Base-by-base conservation (phyloP, 2,888 invertebrate species). In the Microdon myrmicae region DNA sequence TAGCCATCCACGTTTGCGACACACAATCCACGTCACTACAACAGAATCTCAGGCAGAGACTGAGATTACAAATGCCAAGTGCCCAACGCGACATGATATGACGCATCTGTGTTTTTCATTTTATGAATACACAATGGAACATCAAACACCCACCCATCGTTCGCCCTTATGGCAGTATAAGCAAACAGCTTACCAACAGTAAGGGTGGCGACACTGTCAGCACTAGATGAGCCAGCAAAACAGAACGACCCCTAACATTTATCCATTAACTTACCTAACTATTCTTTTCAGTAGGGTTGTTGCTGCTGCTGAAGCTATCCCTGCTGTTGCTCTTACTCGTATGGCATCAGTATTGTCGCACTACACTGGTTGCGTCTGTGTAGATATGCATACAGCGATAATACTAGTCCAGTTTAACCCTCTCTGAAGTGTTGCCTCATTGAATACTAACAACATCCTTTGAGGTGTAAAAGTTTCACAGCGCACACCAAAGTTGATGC, bases 401-500 rank as follows among this genome's bases (percentile, higher is more conserved):
- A 61, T 61, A 56, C 49, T 45, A 9, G 39, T 20, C 35, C 23
- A 45, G 19, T 37, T 39, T 35, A 29, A 32, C 61, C 49, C 43
- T n/a, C 23, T 56, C 45, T 31, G 19, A 16, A 56, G 56, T 43
- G 19, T 35, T 41, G 31, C 39, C 17, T 25, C 23, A 26, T 14
- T 28, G 9, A 32, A n/a, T 8, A 47, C 39, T 19, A 39, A 41
- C 34, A 32, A 29, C 44, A 43, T 28, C 22, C 43, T 25, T 41
- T 35, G 22, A 28, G 22, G 51, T 47, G 31, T 39, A 44, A 56
- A 61, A 61, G 56, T 64, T 58, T 51, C 64, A 64, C 64, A 64
- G 43, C 56, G 51, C 55, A 56, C 49, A 64, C 56, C 64, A 51
- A 64, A 64, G 64, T 58, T 64, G 64, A 64, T 64, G 64, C 64